Base-by-base conservation (phyloP, 2,797 vertebrate genomes). In the Margarornis squamiger region DNA sequence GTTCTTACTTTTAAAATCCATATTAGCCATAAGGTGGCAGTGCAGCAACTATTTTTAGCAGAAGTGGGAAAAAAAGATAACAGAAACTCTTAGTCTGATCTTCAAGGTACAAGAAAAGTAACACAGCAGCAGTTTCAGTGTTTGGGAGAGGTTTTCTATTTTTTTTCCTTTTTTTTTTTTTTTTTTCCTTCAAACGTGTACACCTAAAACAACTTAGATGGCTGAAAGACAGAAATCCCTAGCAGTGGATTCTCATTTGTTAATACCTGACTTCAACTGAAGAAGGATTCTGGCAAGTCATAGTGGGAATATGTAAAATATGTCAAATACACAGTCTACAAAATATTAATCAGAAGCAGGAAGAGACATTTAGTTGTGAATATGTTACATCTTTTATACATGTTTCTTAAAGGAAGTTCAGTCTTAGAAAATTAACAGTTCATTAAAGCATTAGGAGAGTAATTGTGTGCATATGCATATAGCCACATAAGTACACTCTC, bases 1-100 rank as follows among this genome's bases (percentile, higher is more conserved):
- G 5, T 24, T 82, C 66, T 48, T 88, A 58, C 7, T 41, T 80
- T 86, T 23, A 83, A 80, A 91, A 78, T 70, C 26, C 26, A 0
- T 45, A 9, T 73, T 86, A 78, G 23, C 97, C 98, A 93, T 96
- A 93, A 98, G 98, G 88, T 97, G 98, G 98, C 98, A 98, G 96
- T 95, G 91, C 96, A 46, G 89, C 85, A 94, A 89, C 90, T 97
- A 38, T 85, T 95, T 97, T 96, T 78, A 93, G 75, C 79, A 59
- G 20, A 41, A 59, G 39, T 17, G 9, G 24, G 14, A 4, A 12
- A 51, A 48, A 83, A 93, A 49, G 6, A 22, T 30, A 91, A 83
- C n/a, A 38, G 39, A 34, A 67, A 21, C 51, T 74, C 75, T 43
- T 20, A 36, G 27, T 14, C 23, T 78, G 51, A 90, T 86, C 91